Evolutionary conservation across 2,797 vertebrate genomes (phyloP).

Genomic region (Myotis myotis): DNA sequence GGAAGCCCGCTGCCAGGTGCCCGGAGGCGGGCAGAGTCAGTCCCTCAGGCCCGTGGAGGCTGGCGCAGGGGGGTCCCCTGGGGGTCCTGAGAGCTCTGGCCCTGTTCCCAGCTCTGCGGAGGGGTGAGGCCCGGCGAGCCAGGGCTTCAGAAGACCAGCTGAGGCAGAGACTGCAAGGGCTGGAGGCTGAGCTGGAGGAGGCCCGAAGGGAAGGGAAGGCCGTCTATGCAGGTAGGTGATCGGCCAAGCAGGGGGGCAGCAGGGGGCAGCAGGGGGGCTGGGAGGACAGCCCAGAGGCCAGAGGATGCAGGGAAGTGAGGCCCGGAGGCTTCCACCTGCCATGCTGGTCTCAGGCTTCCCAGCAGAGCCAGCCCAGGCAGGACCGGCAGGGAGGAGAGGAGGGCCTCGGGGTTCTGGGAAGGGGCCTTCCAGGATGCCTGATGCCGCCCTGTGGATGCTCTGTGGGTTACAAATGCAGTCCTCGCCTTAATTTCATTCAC

Average conservation of each 20-base stretch:
- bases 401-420: conserved; percentile 43
- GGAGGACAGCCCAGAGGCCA: background rate
- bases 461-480: background rate
- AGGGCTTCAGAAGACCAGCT: conserved; percentile 80
- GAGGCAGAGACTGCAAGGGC: conserved; percentile 75
- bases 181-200: conserved; percentile 82
- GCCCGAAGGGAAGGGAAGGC: conserved; percentile 84
- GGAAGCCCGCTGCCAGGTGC: background rate
- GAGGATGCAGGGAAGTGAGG: background rate
- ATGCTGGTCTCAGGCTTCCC: background rate
- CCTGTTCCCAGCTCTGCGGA: conserved; percentile 78
- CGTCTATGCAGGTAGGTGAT: conserved; percentile 82
- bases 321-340: background rate
- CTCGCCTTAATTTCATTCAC: background rate
- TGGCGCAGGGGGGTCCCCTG: background rate
- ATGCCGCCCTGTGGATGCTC: background rate
- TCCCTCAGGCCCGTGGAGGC: background rate
- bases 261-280: background rate
- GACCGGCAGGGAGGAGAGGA: conserved; percentile 2
- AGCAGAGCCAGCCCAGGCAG: background rate
- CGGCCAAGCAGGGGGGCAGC: background rate
- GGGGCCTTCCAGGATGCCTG: background rate
- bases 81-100: background rate
- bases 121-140: conserved; percentile 75
- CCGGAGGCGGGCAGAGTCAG: background rate